A percentile compares a stretch with the other conserved stretches of the same genome.
Conservation (phyloP, 2,888 invertebrate genomes). For the Odontomyia ornata region DNA sequence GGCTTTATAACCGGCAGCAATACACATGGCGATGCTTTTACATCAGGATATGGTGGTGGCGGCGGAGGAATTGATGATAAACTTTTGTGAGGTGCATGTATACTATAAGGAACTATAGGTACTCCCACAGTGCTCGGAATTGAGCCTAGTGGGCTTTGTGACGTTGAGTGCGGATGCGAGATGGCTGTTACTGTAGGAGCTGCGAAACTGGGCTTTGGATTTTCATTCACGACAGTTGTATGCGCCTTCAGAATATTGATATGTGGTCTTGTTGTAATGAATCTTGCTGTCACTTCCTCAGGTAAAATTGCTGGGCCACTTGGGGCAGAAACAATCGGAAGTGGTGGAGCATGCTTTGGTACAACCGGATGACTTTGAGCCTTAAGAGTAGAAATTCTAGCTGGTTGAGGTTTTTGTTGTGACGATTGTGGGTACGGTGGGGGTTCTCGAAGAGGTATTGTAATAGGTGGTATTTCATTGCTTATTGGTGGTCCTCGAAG, state of each 20-base stretch:
- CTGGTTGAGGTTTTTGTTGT: constrained; percentile 43
- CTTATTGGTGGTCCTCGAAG: constrained; percentile 61
- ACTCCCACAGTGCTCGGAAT: constrained; percentile 60
- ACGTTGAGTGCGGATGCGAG: constrained; percentile 46
- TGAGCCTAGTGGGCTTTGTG: constrained; percentile 60
- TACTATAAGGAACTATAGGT: constrained; percentile 66
- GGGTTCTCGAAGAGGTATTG: constrained; percentile 67
- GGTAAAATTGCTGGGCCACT: constrained; percentile 61
- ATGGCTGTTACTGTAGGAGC: constrained; percentile 53
- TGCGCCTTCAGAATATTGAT: constrained; percentile 81
- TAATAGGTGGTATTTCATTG: constrained; percentile 51
- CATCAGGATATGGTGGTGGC: constrained; percentile 63
- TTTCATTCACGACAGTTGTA: constrained; percentile 73
- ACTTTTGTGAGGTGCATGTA: constrained; percentile 72
- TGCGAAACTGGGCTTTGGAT: constrained; percentile 70
- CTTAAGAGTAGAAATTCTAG: constrained; percentile 50
- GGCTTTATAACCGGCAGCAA: constrained; percentile 72
- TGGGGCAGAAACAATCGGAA: constrained; percentile 42
- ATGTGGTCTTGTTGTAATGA: constrained; percentile 80
- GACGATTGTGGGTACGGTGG: constrained; percentile 70
- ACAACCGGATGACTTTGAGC: constrained; percentile 4
- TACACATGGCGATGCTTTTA: constrained; percentile 66
- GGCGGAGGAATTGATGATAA: constrained; percentile 67
- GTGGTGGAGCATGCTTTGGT: background rate
- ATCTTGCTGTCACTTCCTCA: constrained; percentile 78